Evolutionary conservation across 2,797 vertebrate species (phyloP).

Genomic region (Chloroceryle amazona): DNA sequence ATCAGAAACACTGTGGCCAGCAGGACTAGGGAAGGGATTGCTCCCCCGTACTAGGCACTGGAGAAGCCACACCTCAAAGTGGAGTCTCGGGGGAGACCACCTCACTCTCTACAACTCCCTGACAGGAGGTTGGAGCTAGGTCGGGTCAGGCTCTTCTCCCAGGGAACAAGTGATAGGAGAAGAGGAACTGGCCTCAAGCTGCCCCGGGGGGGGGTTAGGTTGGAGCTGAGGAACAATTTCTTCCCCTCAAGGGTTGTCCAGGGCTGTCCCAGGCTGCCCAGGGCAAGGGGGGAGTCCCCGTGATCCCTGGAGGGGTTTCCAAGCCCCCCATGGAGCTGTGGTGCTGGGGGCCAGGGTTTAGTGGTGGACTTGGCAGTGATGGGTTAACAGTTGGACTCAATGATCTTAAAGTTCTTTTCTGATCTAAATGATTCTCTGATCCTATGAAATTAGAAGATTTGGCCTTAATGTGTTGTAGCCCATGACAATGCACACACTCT

Average conservation of each 20-base stretch:
- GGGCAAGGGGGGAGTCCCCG: too few species aligned
- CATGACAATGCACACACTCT: not conserved
- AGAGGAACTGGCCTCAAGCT: too few species aligned
- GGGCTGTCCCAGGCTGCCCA: not conserved
- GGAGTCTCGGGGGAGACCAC: not conserved
- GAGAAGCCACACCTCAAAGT: not conserved
- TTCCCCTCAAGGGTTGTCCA: not conserved
- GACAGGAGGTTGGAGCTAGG: too few species aligned
- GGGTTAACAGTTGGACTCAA: not conserved
- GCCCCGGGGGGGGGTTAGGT: too few species aligned
- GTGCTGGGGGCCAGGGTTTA: too few species aligned
- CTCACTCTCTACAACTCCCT: not conserved
- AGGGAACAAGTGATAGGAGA: too few species aligned
- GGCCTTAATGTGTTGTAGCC: not conserved
- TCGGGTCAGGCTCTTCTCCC: too few species aligned
- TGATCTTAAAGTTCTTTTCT: too few species aligned
- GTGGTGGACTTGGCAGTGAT: not conserved
- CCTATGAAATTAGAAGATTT: not conserved
- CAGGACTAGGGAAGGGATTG: not conserved
- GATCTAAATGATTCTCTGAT: too few species aligned
- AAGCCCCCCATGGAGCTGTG: too few species aligned
- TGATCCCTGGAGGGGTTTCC: too few species aligned
- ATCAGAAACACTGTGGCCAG: not conserved
- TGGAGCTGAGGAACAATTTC: not conserved
- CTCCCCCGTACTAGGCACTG: not conserved